These are phyloP conservation scores for Panurus biarmicus DNA, from an alignment of 2,113 vertebrate species.

Conservation along the genomic window DNA sequence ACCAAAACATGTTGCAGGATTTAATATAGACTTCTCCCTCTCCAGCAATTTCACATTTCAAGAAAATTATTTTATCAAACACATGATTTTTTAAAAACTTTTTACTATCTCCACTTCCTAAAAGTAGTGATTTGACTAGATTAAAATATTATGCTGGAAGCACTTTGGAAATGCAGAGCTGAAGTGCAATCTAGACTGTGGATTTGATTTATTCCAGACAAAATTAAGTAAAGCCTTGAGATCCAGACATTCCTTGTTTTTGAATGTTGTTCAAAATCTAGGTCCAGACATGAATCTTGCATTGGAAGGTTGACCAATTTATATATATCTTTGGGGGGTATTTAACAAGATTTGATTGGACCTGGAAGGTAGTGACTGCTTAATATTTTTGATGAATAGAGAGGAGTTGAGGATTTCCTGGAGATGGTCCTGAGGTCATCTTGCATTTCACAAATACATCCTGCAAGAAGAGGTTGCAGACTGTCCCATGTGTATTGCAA, in stretches of 20 bases:
- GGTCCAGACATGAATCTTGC: neutral
- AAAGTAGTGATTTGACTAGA: neutral
- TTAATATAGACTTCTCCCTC: neutral
- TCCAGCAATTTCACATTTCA: neutral
- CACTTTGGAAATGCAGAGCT: neutral
- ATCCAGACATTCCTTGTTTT: neutral
- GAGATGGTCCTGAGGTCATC: neutral
- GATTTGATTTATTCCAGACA: slow-evolving; percentile 16
- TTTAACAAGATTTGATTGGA: neutral
- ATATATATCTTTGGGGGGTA: neutral
- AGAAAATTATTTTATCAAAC: neutral
- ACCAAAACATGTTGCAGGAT: neutral
- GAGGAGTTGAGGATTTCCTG: neutral
- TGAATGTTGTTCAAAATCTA: neutral
- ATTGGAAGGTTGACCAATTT: neutral
- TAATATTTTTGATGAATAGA: neutral
- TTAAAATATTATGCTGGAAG: neutral
- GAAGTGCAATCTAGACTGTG: neutral
- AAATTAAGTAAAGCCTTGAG: neutral
- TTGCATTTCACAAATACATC: neutral
- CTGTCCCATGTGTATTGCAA: neutral
- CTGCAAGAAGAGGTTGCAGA: neutral
- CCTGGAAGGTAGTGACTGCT: neutral
- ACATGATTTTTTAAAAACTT: neutral
- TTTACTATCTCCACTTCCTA: neutral